Base-by-base conservation (phyloP, 2,888 invertebrate species). In the Melipona bicolor region DNA sequence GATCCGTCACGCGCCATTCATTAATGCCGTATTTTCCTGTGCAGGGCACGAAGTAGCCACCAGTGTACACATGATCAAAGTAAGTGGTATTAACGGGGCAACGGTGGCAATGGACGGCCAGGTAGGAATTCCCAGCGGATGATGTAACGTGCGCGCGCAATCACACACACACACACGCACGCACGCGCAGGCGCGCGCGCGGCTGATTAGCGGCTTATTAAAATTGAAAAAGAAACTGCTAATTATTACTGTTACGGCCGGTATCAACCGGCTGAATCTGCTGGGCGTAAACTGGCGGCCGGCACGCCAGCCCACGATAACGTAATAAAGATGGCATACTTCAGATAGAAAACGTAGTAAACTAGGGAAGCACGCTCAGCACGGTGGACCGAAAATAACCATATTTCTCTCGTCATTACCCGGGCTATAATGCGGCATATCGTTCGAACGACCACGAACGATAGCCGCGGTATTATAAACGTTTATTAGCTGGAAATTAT, bases 311-410 rank as follows among this genome's bases (percentile, higher is more conserved):
- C 76, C 59, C 85, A 83, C 90, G 91, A 90, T 91, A 91, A 90
- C 86, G 91, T 92, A 92, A 92, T 92, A 92, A 91, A 92, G 92
- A 92, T 92, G 89, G 89, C 89, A 91, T 92, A 90, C 84, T 90
- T 90, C 86, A 91, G 92, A 92, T 92, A 91, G 89, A 87, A 88
- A 91, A 90, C 81, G 87, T 90, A 91, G 92, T 91, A 91, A 92
- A 91, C 87, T 84, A 85, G 77, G 78, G 88, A 88, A 83, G 90
- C 88, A 91, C 87, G 89, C 85, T 87, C 83, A 67, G n/a, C n/a
- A 79, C 77, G 69, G 83, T 86, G 87, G 86, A 88, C 89, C 89
- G 88, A 89, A 89, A 89, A 89, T 89, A 89, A 85, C 88, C 89
- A 73, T 87, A 88, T 88, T 89, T 89, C 88, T 84, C 85, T 80